Base-by-base conservation (phyloP, 2,888 invertebrate species). In the Heliconius aoede region DNA sequence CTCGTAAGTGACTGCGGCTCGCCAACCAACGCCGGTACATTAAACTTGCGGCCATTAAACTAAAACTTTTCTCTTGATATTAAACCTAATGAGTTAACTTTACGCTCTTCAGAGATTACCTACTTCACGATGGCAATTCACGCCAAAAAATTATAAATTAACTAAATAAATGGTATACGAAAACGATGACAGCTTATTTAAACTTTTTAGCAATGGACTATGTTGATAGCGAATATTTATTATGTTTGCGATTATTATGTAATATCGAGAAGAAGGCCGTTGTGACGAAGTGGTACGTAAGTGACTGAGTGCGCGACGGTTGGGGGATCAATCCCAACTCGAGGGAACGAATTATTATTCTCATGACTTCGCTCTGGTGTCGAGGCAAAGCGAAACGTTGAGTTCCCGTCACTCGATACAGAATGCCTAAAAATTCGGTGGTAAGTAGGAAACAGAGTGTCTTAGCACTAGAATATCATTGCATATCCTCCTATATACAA, bases 31-130 rank as follows among this genome's bases (percentile, higher is more conserved):
- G 67, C 82, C 79, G 80, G 82, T 83, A 85, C 86, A 88, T 90
- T 89, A 86, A 89, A 88, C 86, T 89, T 89, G 79, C 81, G 82
- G 78, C 86, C 89, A 88, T 91, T 89, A 36, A 0, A 36, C 36
- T 11, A 36, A 36, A 92, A 92, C 91, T 92, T 92, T 90, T 80
- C 89, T 88, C 87, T 90, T 90, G 89, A 91, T 90, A 90, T 87
- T 91, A 86, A 82, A 86, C 84, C 83, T 90, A 91, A 92, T 86
- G 91, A 90, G 89, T 83, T 87, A 91, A 91, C 90, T 93, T 90
- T 80, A 84, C 85, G 84, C 82, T 84, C 86, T 86, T 85, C 81
- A 81, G 87, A 86, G 85, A 86, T 87, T 86, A 86, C 84, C 82
- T 87, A 86, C 87, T 86, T 84, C 84, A 51, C 72, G 64, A 71